A percentile compares a stretch with the other conserved stretches of the same genome.
These are phyloP conservation scores for Chrysolina haemoptera DNA, from an alignment of 2,888 invertebrate species.

Conservation along the genomic window DNA sequence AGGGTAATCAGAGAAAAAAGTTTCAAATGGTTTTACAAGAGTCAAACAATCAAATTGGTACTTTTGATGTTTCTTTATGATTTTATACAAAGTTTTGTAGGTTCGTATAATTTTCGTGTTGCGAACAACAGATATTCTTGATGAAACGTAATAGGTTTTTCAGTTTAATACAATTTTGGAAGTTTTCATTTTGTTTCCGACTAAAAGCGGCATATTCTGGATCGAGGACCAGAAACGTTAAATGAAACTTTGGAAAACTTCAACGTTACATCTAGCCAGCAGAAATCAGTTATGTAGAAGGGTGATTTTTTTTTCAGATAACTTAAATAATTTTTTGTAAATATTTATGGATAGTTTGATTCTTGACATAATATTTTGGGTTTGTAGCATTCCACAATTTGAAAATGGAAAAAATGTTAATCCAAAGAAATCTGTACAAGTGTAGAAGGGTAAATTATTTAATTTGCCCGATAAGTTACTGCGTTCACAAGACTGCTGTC, in stretches of 20 bases:
- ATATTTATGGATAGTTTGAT: no score
- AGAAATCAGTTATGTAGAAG: no score
- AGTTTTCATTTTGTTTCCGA: neutral
- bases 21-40: neutral
- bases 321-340: no score
- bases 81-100: neutral
- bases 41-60: slow-evolving; percentile 15
- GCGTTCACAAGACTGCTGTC: no score
- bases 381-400: no score
- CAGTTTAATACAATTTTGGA: slow-evolving; percentile 1
- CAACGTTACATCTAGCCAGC: neutral
- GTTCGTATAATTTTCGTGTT: slow-evolving; percentile 14
- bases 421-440: no score
- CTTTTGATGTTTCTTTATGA: slow-evolving; percentile 14
- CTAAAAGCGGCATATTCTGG: neutral
- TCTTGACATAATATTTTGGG: no score
- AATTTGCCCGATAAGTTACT: no score
- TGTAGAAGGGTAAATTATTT: no score
- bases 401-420: no score
- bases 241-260: neutral
- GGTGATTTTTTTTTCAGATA: no score
- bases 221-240: neutral
- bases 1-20: slow-evolving; percentile 12
- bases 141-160: slow-evolving; percentile 10
- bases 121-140: slow-evolving; percentile 12